These are phyloP conservation scores for Chelonoidis abingdonii DNA, from an alignment of 2,113 vertebrate genomes.

Conservation along the genomic window DNA sequence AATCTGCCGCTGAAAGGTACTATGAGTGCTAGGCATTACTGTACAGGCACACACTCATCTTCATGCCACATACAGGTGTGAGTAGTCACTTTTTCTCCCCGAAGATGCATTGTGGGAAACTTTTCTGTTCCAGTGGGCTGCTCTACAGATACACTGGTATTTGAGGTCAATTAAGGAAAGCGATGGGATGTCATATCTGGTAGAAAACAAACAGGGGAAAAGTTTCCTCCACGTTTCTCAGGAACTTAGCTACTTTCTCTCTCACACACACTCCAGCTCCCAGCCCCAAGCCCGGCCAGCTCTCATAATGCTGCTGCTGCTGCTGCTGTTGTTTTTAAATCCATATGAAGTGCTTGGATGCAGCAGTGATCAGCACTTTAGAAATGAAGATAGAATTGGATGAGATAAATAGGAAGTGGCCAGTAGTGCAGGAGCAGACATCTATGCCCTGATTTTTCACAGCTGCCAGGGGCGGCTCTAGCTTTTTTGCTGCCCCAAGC, in stretches of 20 bases:
- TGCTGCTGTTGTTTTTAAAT: fast-evolving
- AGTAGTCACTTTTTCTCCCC: neutral
- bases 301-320: fast-evolving
- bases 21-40: neutral
- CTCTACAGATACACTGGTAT: neutral
- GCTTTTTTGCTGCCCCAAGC: too few species aligned
- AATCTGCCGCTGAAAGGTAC: neutral
- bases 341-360: neutral
- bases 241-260: neutral
- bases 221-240: fast-evolving
- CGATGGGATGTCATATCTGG: fast-evolving
- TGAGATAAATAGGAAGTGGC: conserved; percentile 32
- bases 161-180: neutral
- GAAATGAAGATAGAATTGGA: conserved; percentile 28
- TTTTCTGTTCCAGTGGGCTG: neutral
- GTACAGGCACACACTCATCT: neutral
- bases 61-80: neutral
- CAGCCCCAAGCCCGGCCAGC: neutral
- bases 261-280: neutral
- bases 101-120: fast-evolving
- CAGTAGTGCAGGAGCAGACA: conserved; percentile 23
- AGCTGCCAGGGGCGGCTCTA: neutral
- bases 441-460: conserved; percentile 45
- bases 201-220: neutral
- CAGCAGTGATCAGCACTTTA: conserved; percentile 24